phyloP scores from a whole-genome alignment of 2,888 invertebrate species.

The Ptychoptera albimana region DNA sequence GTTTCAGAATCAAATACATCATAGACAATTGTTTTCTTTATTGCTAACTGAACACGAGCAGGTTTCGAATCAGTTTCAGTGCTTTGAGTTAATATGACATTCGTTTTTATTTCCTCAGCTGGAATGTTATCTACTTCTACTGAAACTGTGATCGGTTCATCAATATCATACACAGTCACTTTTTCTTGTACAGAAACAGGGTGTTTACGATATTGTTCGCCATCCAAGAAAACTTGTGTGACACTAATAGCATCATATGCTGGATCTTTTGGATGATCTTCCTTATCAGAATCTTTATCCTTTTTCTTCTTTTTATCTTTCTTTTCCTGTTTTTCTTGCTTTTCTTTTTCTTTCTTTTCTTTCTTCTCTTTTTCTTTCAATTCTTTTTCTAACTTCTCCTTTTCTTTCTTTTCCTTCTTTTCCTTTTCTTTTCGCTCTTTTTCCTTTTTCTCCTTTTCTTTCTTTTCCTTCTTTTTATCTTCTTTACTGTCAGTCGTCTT shows the following conservation, averaged over 20 bases:
- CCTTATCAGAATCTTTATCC: conserved; percentile 11
- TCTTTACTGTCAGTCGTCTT: conserved; percentile 22
- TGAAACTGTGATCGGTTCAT: too few species aligned
- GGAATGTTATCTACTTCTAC: too few species aligned
- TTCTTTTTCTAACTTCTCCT: neutral
- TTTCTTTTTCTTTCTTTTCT: conserved; percentile 6
- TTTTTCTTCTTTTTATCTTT: too few species aligned
- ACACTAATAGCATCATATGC: conserved; percentile 8
- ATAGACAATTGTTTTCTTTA: conserved; percentile 21
- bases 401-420: conserved; percentile 17
- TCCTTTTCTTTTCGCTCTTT: conserved; percentile 30
- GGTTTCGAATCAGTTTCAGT: conserved; percentile 6
- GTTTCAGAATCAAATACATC: conserved; percentile 17
- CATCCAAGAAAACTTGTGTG: conserved; percentile 10
- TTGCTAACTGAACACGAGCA: conserved; percentile 19
- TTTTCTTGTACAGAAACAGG: conserved; percentile 6
- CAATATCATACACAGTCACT: too few species aligned
- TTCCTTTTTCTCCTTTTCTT: conserved; percentile 6
- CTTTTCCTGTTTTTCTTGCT: neutral
- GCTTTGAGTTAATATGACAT: too few species aligned
- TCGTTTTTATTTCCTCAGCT: conserved; percentile 3
- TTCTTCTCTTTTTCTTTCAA: conserved; percentile 7
- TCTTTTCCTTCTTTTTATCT: conserved; percentile 28
- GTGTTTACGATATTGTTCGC: conserved; percentile 6
- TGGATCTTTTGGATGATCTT: conserved; percentile 16